phyloP scores from a whole-genome alignment of 1,140 invertebrate genomes.

The Latrodectus geometricus region DNA sequence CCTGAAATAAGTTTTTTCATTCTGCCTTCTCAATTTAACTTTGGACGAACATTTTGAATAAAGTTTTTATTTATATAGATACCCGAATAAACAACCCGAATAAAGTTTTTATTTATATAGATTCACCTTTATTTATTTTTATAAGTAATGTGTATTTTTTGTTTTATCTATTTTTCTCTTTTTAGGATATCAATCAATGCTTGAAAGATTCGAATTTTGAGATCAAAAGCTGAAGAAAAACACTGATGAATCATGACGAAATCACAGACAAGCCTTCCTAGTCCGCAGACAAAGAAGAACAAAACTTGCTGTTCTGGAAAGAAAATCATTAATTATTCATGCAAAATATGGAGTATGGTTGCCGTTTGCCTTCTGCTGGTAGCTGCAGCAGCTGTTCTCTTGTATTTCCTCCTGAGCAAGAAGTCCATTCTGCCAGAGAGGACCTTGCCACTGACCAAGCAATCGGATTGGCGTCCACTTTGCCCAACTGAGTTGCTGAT shows the following conservation, averaged over 20 bases:
- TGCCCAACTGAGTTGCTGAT: conserved; percentile 11
- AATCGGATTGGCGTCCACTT: conserved; percentile 23
- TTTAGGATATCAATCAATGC: too few species aligned
- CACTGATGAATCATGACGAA: conserved; percentile 1
- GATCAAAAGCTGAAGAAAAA: background rate
- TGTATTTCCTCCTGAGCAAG: conserved; percentile 43
- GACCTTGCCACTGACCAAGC: conserved; percentile 16
- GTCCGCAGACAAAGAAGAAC: conserved; percentile 1
- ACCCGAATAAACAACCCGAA: too few species aligned
- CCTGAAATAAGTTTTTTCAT: too few species aligned
- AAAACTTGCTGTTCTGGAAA: conserved; percentile 20
- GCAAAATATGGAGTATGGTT: conserved; percentile 50
- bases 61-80: too few species aligned
- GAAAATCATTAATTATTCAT: conserved; percentile 42
- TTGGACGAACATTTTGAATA: too few species aligned
- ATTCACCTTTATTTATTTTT: too few species aligned
- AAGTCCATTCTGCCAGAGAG: background rate
- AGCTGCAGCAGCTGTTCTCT: conserved; percentile 16
- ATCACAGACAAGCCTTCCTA: background rate
- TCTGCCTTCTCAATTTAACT: too few species aligned
- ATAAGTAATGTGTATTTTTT: too few species aligned
- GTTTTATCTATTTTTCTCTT: too few species aligned
- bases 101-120: too few species aligned
- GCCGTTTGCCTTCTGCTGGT: conserved; percentile 29
- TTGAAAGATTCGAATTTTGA: too few species aligned